Evolutionary conservation across 2,888 invertebrate species (phyloP).

Genomic region (Lasioglossum lativentre): DNA sequence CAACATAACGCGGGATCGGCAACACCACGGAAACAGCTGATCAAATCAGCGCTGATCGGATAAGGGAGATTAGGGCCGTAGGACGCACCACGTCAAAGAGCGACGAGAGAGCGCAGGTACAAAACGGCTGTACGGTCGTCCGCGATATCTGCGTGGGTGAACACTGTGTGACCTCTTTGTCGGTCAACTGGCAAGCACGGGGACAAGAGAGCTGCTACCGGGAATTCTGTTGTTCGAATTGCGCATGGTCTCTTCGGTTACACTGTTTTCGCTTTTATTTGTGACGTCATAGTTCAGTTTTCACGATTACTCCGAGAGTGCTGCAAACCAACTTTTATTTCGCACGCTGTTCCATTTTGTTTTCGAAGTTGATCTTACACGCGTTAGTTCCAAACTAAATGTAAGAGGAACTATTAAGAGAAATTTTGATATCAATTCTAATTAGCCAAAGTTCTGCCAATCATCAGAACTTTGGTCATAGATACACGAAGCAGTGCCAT

Average conservation of each 20-base stretch:
- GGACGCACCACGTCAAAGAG: constrained; percentile 19
- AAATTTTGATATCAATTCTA: neutral
- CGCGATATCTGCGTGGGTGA: constrained; percentile 27
- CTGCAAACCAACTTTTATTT: neutral
- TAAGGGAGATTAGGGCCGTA: constrained; percentile 61
- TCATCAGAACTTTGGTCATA: neutral
- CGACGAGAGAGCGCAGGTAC: constrained; percentile 44
- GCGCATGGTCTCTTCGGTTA: constrained; percentile 4
- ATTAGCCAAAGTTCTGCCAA: neutral
- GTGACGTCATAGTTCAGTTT: neutral
- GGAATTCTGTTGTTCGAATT: constrained; percentile 6
- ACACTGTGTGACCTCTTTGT: constrained; percentile 20
- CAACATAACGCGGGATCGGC: constrained; percentile 70
- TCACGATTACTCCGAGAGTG: neutral
- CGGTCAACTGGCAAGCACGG: constrained; percentile 18
- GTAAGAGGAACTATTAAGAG: neutral
- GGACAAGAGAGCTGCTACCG: neutral
- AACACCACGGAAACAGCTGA: constrained; percentile 54
- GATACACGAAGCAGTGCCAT: neutral
- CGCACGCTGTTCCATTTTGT: neutral
- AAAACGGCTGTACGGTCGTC: constrained; percentile 3
- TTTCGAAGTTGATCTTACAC: neutral
- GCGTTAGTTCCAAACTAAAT: neutral
- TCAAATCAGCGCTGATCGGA: constrained; percentile 65
- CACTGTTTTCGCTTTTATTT: constrained; percentile 5